Base-by-base conservation (phyloP, 2,113 vertebrate genomes). In the Hydrochoerus hydrochaeris region DNA sequence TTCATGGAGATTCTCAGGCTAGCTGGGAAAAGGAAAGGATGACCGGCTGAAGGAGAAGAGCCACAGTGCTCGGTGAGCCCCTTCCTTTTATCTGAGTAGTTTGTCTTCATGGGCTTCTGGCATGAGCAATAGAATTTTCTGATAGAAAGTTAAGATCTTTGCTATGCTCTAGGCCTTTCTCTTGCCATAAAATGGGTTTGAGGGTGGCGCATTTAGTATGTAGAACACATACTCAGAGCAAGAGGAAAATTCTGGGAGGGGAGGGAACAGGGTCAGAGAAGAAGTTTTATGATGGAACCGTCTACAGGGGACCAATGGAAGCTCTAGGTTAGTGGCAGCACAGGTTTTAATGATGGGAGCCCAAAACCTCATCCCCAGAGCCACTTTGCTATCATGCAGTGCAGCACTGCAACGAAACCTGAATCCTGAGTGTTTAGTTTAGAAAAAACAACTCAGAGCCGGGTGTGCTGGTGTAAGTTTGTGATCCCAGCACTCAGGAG, bases 141-240 rank as follows among this genome's bases (percentile, higher is more conserved):
- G 95, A 95, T 38, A 96, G 88, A 84, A 94, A 95, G 90, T 94
- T 65, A 92, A 92, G 96, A 94, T 0, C 32, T 62, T 78, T 78
- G 49, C n/a, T 89, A 13, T 35, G 49, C 41, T 89, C 88, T 73
- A 62, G 28, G 24, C 22, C 38, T 75, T 86, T 86, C 49, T 54
- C 86, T 73, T 87, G 78, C 22, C 1, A 77, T 63, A 88, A 86
- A 24, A 11, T 35, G 24, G 46, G 52, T 38, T 38, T 3, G 38
- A 11, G 30, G 67, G 22, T 94, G 38, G 35, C 78, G 9, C 60
- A 69, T 77, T 90, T 94, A 85, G 58, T 83, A 52, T n/a, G 62
- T 75, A 77, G 46, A 57, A 77, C 7, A 49, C n/a, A 28, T 17
- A 3, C 20, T 86, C 85, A 86, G 54, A 17, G 20, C 49, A 82